These are phyloP conservation scores for Pseudochaenichthys georgianus DNA, from an alignment of 2,797 vertebrate genomes.

Conservation along the genomic window DNA sequence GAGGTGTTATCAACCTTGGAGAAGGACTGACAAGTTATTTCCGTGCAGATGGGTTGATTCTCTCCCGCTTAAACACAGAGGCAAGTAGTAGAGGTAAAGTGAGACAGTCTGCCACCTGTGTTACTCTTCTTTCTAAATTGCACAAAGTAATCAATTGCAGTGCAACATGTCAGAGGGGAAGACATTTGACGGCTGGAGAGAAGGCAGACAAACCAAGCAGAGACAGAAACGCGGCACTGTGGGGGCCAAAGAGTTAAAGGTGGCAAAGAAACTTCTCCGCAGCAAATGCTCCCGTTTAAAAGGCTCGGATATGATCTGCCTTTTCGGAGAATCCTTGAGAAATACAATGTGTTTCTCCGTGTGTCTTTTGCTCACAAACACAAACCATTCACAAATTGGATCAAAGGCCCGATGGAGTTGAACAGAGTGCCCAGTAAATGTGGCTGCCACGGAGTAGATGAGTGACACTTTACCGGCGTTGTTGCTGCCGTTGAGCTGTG, in stretches of 20 bases:
- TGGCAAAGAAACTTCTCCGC: not conserved
- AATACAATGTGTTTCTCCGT: conserved; percentile 1
- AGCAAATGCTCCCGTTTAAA: conserved; percentile 22
- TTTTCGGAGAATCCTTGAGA: conserved; percentile 5
- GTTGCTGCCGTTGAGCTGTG: conserved; percentile 59
- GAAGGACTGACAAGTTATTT: conserved; percentile 57
- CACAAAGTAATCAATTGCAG: conserved; percentile 53
- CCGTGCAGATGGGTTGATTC: conserved; percentile 58
- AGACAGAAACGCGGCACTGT: conserved; percentile 12
- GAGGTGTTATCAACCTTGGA: conserved; percentile 39
- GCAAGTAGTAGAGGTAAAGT: conserved; percentile 37
- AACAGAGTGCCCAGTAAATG: conserved; percentile 61
- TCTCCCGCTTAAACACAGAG: conserved; percentile 49
- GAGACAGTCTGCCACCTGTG: conserved; percentile 47
- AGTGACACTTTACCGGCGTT: conserved; percentile 65
- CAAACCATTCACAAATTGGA: conserved; percentile 45
- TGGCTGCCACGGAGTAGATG: conserved; percentile 68
- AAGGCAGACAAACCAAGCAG: conserved; percentile 24
- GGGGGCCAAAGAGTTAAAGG: conserved; percentile 25
- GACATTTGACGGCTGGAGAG: conserved; percentile 52
- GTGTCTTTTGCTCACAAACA: conserved; percentile 1
- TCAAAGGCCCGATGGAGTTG: conserved; percentile 60
- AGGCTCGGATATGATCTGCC: not conserved
- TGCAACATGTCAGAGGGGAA: conserved; percentile 36
- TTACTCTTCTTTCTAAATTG: conserved; percentile 48